Evolutionary conservation across 2,797 vertebrate species (phyloP).

Genomic region (Streptopelia turtur): DNA sequence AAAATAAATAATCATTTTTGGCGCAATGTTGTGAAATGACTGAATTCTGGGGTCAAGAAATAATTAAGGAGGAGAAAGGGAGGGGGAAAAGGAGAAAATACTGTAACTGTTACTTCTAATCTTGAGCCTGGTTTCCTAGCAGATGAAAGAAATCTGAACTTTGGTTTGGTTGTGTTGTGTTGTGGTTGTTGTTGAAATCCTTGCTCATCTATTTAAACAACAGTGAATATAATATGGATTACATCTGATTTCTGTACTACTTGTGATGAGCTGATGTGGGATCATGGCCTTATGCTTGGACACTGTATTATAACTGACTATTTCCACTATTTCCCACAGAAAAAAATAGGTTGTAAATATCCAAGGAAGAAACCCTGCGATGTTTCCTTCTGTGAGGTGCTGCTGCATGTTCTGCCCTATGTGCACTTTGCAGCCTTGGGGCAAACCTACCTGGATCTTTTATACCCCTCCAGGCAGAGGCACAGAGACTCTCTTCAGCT

Average conservation of each 20-base stretch:
- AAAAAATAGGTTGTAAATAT: neutral
- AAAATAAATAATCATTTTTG: neutral
- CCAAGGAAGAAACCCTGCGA: neutral
- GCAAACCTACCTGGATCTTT: neutral
- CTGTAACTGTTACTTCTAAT: neutral
- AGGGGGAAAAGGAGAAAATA: neutral
- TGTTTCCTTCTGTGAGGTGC: neutral
- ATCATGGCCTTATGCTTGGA: neutral
- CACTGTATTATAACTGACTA: neutral
- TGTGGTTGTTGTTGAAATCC: neutral
- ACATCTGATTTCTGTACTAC: neutral
- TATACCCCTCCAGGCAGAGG: accelerated
- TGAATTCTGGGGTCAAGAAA: neutral
- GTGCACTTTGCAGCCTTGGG: neutral
- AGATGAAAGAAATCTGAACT: neutral
- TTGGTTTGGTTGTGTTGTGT: neutral
- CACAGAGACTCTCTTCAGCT: neutral
- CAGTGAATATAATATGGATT: neutral
- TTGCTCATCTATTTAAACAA: neutral
- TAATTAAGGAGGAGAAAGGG: neutral
- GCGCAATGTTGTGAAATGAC: neutral
- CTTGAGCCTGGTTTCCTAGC: neutral
- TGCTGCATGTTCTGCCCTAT: neutral
- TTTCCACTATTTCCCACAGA: neutral
- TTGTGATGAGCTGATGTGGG: neutral